Percentiles rank a stretch among this genome's conserved stretches.
phyloP scores from a whole-genome alignment of 2,888 invertebrate genomes.

The Villa cingulata region DNA sequence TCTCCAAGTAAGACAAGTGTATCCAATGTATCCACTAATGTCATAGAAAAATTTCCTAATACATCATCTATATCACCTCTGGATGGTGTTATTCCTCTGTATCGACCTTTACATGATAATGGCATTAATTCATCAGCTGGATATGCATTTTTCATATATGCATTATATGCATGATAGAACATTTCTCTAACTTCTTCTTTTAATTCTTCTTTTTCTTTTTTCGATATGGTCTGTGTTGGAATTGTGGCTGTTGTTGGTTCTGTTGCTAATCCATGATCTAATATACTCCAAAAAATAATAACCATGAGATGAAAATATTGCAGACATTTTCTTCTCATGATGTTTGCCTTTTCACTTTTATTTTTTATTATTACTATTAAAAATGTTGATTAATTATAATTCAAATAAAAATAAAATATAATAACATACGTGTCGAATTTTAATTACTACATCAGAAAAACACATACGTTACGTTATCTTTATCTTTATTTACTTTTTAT shows the following conservation, averaged over 20 bases:
- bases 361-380: background rate
- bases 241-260: constrained; percentile 14
- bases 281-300: too few relatives aligned
- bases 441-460: too few relatives aligned
- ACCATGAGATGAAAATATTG: too few relatives aligned
- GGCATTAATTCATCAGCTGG: constrained; percentile 99
- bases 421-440: too few relatives aligned
- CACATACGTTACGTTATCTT: too few relatives aligned
- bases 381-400: too few relatives aligned
- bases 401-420: too few relatives aligned
- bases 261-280: background rate
- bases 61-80: constrained; percentile 95
- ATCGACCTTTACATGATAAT: constrained; percentile 83
- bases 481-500: too few relatives aligned
- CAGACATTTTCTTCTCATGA: too few relatives aligned
- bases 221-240: constrained; percentile 42
- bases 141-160: constrained; percentile 95
- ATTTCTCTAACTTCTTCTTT: constrained; percentile 86
- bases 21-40: constrained; percentile 87
- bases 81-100: constrained; percentile 75
- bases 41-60: constrained; percentile 93
- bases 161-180: constrained; percentile 93
- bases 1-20: constrained; percentile 85
- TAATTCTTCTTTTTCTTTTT: constrained; percentile 38
- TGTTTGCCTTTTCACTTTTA: background rate